These are phyloP conservation scores for Melipona beecheii DNA, from an alignment of 2,888 invertebrate species.

Conservation along the genomic window DNA sequence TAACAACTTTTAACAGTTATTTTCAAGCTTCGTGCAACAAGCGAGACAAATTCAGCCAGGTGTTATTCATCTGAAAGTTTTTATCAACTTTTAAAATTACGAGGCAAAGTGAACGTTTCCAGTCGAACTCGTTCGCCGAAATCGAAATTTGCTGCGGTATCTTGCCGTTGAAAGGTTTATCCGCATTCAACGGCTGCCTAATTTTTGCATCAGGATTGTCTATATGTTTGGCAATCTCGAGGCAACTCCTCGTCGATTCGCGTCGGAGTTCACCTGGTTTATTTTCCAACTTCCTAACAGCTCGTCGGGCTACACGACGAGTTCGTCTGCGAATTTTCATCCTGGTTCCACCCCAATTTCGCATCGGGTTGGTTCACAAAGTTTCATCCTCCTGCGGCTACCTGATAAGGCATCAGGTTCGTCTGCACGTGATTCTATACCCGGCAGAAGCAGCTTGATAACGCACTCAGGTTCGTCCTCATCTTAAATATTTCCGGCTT, in stretches of 20 bases:
- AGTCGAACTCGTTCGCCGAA: not conserved
- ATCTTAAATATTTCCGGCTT: not conserved
- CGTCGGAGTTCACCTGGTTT: not conserved
- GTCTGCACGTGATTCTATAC: slow-evolving; percentile 2
- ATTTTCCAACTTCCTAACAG: slow-evolving; percentile 6
- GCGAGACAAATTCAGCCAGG: no score
- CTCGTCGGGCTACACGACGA: slow-evolving; percentile 4
- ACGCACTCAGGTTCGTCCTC: not conserved
- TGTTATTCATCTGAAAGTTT: no score
- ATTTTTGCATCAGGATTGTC: not conserved
- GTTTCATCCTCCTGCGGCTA: slow-evolving; percentile 6
- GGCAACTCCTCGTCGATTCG: not conserved
- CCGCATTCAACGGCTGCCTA: not conserved
- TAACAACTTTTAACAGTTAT: no score
- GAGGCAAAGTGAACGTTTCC: not conserved
- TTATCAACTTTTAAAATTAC: no score
- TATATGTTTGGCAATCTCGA: not conserved
- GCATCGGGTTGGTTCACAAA: slow-evolving; percentile 6
- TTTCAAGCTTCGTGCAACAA: no score
- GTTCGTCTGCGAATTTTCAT: slow-evolving; percentile 4
- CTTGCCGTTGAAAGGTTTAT: slow-evolving; percentile 1
- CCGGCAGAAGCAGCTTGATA: not conserved
- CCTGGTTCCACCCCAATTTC: not conserved
- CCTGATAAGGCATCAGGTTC: slow-evolving; percentile 6
- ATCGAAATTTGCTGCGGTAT: not conserved